Percentiles rank a stretch among this genome's conserved stretches.
Conservation (phyloP, 2,888 invertebrate genomes). For the Camponotus fellah region DNA sequence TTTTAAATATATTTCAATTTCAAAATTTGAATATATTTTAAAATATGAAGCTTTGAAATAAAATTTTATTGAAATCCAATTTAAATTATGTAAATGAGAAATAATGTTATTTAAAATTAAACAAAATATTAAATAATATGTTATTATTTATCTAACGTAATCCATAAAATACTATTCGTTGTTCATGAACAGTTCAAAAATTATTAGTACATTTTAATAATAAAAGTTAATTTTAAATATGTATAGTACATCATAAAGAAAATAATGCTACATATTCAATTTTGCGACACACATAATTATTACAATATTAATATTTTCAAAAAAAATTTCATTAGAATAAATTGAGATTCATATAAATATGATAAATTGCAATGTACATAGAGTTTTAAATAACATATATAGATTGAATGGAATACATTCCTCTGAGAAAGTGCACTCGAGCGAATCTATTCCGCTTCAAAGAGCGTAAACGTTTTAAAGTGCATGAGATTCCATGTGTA, state of each 20-base stretch:
- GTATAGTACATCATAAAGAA: neutral
- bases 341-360: neutral
- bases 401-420: slow-evolving; percentile 37
- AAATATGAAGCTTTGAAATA: neutral
- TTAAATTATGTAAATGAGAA: neutral
- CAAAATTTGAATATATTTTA: neutral
- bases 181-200: neutral
- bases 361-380: neutral
- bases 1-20: neutral
- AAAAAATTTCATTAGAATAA: neutral
- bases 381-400: slow-evolving; percentile 32
- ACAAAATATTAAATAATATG: too few relatives aligned
- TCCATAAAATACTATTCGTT: neutral
- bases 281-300: neutral
- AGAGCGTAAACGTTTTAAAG: slow-evolving; percentile 37
- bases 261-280: neutral
- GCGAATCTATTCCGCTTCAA: slow-evolving; percentile 54
- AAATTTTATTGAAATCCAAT: neutral
- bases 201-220: neutral
- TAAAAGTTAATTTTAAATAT: neutral
- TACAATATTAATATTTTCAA: neutral
- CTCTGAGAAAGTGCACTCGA: slow-evolving; percentile 53
- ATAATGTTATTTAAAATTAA: neutral
- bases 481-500: slow-evolving; percentile 16
- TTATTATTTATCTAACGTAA: neutral